Evolutionary conservation across 2,888 invertebrate genomes (phyloP).

Genomic region (Dugesia japonica): DNA sequence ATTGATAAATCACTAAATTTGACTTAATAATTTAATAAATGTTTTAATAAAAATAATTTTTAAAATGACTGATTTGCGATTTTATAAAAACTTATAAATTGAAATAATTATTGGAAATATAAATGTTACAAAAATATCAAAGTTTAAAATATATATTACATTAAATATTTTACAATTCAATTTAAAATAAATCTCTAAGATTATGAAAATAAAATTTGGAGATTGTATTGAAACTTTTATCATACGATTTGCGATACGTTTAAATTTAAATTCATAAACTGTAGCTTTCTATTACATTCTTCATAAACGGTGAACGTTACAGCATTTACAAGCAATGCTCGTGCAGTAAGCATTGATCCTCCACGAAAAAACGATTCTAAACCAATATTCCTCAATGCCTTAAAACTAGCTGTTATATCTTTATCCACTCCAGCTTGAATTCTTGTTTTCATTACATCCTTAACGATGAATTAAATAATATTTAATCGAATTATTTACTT

Average conservation of each 20-base stretch:
- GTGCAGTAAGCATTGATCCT: background rate
- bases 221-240: background rate
- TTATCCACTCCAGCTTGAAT: background rate
- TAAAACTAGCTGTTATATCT: background rate
- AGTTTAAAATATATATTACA: background rate
- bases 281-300: background rate
- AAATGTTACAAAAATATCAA: too few relatives aligned
- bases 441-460: constrained; percentile 15
- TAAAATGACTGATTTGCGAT: too few relatives aligned
- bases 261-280: background rate
- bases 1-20: too few relatives aligned
- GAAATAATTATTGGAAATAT: too few relatives aligned
- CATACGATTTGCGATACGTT: background rate
- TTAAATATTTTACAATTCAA: background rate
- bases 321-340: background rate
- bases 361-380: constrained; percentile 1
- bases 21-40: too few relatives aligned
- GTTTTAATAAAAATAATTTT: too few relatives aligned
- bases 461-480: background rate
- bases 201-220: background rate
- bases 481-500: too few relatives aligned
- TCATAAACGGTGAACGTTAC: background rate
- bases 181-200: background rate
- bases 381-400: background rate
- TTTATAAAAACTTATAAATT: too few relatives aligned